Conservation (phyloP, 2,113 vertebrate genomes). For the Tychaedon coryphoeus region DNA sequence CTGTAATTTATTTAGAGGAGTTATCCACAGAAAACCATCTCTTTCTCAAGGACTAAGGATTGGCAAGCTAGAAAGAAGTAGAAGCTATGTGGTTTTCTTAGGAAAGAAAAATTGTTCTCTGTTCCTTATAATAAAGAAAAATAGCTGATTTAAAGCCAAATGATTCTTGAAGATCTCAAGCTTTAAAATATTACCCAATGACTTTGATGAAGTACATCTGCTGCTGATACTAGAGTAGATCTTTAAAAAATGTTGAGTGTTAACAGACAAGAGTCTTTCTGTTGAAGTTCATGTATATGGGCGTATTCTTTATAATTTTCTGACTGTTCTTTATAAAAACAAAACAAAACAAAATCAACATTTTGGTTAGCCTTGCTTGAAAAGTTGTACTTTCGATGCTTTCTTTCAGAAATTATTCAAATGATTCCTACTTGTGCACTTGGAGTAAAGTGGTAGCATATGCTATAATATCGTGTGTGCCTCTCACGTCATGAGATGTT, state of each 20-base stretch:
- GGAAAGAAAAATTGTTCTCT: not conserved
- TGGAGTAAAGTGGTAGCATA: not conserved
- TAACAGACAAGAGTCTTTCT: not conserved
- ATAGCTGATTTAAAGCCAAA: not conserved
- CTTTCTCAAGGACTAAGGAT: not conserved
- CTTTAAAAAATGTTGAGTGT: not conserved
- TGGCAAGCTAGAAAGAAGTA: not conserved
- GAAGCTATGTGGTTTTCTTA: not conserved
- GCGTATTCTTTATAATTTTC: not conserved
- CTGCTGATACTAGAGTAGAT: not conserved
- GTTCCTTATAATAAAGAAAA: not conserved
- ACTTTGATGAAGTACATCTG: not conserved
- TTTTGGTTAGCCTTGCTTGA: not conserved
- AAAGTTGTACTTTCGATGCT: not conserved
- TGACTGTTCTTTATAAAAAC: not conserved
- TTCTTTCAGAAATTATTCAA: not conserved
- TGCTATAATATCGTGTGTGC: not conserved
- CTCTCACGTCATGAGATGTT: not conserved
- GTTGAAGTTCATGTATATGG: not conserved
- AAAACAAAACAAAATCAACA: not conserved
- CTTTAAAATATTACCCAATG: not conserved
- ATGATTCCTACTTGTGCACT: not conserved
- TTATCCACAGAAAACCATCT: not conserved
- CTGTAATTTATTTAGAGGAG: not conserved
- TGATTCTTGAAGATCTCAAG: not conserved